Conservation (phyloP, 1,140 invertebrate species). For the Aphelinus certus region DNA sequence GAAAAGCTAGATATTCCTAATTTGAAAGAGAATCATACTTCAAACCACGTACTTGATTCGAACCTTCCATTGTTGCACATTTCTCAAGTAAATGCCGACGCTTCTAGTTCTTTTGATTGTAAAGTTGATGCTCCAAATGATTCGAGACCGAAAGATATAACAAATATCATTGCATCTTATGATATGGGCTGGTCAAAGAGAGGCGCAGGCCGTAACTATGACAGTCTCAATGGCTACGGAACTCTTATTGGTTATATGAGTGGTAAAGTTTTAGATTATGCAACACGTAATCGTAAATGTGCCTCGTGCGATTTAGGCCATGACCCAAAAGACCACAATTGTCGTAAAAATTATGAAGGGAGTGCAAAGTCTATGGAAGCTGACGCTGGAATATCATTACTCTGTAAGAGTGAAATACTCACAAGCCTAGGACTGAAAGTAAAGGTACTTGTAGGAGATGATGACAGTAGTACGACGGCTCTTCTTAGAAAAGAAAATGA, state of each 20-base stretch:
- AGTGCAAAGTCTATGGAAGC: slow-evolving; percentile 11
- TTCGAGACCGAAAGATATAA: no score
- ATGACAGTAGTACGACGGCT: slow-evolving; percentile 11
- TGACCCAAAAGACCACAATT: not conserved
- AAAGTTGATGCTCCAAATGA: no score
- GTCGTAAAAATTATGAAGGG: slow-evolving; percentile 6
- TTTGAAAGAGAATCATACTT: no score
- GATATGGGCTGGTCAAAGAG: no score
- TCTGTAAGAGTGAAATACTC: slow-evolving; percentile 5
- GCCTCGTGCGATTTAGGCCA: not conserved
- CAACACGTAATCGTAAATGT: slow-evolving; percentile 13
- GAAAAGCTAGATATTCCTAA: no score
- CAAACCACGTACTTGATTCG: no score
- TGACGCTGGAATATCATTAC: not conserved
- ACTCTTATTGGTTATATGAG: no score
- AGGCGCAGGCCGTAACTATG: no score
- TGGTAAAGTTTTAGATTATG: slow-evolving; percentile 10
- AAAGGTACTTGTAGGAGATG: not conserved
- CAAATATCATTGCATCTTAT: not conserved
- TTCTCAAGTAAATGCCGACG: no score
- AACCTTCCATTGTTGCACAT: no score
- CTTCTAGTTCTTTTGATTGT: no score
- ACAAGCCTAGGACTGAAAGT: not conserved
- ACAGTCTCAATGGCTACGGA: no score
- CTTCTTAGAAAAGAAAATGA: not conserved